These are phyloP conservation scores for Astur gentilis DNA, from an alignment of 2,113 vertebrate species.

Conservation along the genomic window DNA sequence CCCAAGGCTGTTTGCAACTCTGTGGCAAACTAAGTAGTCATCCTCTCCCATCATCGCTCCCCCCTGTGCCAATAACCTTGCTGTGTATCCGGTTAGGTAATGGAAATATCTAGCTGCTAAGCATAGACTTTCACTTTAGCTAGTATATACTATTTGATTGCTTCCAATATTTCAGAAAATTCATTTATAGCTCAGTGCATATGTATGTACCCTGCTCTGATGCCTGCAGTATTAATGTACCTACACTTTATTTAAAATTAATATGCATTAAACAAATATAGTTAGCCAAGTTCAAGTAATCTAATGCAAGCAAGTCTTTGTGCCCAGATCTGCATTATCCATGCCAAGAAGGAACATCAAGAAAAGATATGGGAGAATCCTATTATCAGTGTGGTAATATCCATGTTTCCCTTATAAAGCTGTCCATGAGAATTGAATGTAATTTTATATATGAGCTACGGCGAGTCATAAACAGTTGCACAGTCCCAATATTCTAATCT, in stretches of 20 bases:
- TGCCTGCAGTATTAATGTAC: neutral
- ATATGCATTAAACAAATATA: neutral
- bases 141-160: neutral
- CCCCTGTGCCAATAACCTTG: neutral
- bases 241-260: constrained; percentile 12
- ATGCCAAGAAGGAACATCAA: neutral
- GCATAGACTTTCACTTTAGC: neutral
- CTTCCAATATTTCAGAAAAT: neutral
- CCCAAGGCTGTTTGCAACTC: neutral
- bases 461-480: neutral
- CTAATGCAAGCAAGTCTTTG: neutral
- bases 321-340: neutral
- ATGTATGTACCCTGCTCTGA: neutral
- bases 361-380: neutral
- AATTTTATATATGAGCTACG: neutral
- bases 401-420: neutral
- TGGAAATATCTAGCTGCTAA: neutral
- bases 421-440: neutral
- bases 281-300: neutral
- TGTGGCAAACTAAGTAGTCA: neutral
- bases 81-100: neutral
- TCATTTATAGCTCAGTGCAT: neutral
- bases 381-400: neutral
- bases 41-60: neutral
- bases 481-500: neutral